Base-by-base conservation (phyloP, 35 echinoderm and acorn worm species). In the Hemicentrotus pulcherrimus region DNA sequence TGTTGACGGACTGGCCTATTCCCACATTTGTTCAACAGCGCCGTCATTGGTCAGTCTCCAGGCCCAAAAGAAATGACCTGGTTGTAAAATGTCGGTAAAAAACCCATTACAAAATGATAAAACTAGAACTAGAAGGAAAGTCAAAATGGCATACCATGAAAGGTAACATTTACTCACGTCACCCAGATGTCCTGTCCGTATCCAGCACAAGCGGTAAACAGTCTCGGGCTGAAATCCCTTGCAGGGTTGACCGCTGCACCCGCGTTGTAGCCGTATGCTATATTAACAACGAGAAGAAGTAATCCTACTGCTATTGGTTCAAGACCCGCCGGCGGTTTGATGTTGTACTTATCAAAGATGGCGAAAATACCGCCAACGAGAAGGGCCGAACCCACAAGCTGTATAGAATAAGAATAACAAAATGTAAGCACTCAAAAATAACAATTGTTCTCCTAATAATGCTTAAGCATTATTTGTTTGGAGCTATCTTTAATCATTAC, bases 311-410 rank as follows among this genome's bases (percentile, higher is more conserved):
- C 78, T 24, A 97, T 85, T 9, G 98, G 96, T 32, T 96, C 96
- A 95, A 99, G 86, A 28, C 98, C 98, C 2, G 32, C 70, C 6
- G 97, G 95, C 11, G 98, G 98, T 50, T 97, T 96, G n/a, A 94
- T 94, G 70, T 99, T 99, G 16, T 92, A 52, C 48, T 96, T 95
- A 78, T 99, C 98, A 45, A 97, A 96, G 70, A 97, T 95, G 0
- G 98, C 98, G 22, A 96, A 85, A 52, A 98, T 98, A 78, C 97
- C 95, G 5, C 59, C 97, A 35, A 97, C 85, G 11, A 99, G 91
- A 22, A 99, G 95, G 15, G 96, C 96, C 9, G 96, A 96, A 45
- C 96, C 97, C 46, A 97, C 94, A 24, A 99, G 91, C 98, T 99
- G 59, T 45, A 15, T 4, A 78, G n/a, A 28, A 78, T 6, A n/a